Base-by-base conservation (phyloP, 2,888 invertebrate species). In the Brenthis ino region DNA sequence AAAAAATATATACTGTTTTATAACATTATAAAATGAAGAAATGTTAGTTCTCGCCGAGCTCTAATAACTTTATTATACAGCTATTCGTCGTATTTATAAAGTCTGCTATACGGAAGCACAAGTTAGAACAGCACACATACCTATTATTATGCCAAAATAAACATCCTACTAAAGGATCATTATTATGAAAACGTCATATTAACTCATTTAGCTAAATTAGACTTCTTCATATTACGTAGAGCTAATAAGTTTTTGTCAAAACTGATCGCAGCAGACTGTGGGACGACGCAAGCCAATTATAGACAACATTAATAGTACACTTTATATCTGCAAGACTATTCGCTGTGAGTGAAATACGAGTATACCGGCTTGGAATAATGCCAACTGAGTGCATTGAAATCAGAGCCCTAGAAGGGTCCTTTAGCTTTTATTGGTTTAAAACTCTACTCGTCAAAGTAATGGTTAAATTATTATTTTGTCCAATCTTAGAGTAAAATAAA, bases 281-380 rank as follows among this genome's bases (percentile, higher is more conserved):
- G 76, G 90, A 83, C 90, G 89, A 88, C 88, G 75, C 77, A 72
- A 64, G 81, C 82, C 85, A 79, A 81, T 87, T 87, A 85, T 89
- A 89, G 85, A 78, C 64, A 66, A 75, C 83, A 83, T 84, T 85
- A 82, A 85, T 85, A 85, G 85, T 84, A 80, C 80, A 77, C 80
- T 85, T 84, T 86, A 72, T 72, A 82, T 83, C 76, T 79, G 79
- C 78, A 74, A 74, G 84, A 82, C 83, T 85, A 88, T 89, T 85
- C 81, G 84, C 86, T 84, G 81, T 78, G 85, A 88, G 86, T 87
- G 87, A 67, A 67, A 69, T 65, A 71, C 72, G 66, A 68, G 61
- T 58, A 43, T 68, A 57, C 68, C 63, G 65, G 64, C 50, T 64
- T 72, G 72, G 72, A 71, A 71, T 69, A 57, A 63, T 47, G 72